Conservation (phyloP, 2,113 vertebrate genomes). For the Hyperoodon ampullatus region DNA sequence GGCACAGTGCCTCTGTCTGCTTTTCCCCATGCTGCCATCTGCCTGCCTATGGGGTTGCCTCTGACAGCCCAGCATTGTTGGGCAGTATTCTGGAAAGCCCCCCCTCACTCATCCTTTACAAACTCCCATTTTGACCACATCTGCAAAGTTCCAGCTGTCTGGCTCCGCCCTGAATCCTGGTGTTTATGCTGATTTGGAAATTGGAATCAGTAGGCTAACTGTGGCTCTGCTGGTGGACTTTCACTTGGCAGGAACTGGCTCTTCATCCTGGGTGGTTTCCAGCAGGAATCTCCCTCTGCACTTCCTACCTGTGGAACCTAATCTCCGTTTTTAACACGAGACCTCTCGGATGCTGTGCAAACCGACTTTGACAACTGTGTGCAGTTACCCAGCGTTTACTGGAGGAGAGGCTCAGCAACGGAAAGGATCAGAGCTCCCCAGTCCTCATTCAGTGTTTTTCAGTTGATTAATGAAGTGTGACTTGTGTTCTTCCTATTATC, state of each 20-base stretch:
- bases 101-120: neutral
- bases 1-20: neutral
- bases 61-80: neutral
- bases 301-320: neutral
- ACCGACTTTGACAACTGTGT: neutral
- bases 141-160: neutral
- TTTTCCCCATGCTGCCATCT: neutral
- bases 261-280: neutral
- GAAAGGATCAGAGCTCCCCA: neutral
- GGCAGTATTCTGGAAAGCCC: neutral
- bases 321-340: accelerated
- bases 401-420: neutral
- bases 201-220: neutral
- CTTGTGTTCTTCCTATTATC: neutral
- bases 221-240: neutral
- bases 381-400: neutral
- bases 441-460: neutral
- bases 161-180: neutral
- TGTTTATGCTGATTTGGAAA: neutral
- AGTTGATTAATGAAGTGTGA: neutral
- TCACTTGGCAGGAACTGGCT: too few species aligned
- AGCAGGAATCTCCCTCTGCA: too few species aligned
- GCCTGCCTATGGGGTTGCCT: neutral
- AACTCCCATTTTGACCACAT: neutral
- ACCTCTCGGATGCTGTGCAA: neutral